Evolutionary conservation across 53 echinoderm and acorn worm species (phyloP).

Genomic region (Luidia sarsii): DNA sequence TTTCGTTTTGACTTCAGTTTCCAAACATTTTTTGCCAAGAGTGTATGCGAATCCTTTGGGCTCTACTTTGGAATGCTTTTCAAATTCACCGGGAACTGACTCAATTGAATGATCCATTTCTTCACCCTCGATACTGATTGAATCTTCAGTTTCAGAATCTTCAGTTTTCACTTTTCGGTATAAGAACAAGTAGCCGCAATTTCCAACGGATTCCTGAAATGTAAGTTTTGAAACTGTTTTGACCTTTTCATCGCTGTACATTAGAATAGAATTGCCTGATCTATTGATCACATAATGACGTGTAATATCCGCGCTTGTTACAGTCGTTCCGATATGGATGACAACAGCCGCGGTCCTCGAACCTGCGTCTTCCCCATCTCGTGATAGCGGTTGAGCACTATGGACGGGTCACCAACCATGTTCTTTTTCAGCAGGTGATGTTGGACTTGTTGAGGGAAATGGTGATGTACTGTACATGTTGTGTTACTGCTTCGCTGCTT

Average conservation of each 20-base stretch:
- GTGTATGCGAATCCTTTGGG: not conserved
- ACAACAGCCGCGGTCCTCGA: not conserved
- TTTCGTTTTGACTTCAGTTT: not conserved
- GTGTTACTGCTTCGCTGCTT: not conserved
- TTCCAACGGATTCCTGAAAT: not conserved
- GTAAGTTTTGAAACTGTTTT: no score
- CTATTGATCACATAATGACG: not conserved
- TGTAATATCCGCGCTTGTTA: not conserved
- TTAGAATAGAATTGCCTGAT: not conserved
- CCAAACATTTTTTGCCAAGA: not conserved
- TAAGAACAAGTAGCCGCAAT: no score
- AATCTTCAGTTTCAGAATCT: not conserved
- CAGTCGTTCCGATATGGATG: no score
- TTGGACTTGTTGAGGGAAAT: no score
- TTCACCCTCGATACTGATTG: not conserved
- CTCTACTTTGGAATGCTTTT: not conserved
- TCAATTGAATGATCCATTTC: not conserved
- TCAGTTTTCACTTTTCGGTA: not conserved
- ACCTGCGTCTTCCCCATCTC: not conserved
- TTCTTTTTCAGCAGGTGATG: no score
- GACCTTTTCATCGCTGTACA: no score
- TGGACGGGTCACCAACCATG: no score
- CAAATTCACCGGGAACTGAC: not conserved
- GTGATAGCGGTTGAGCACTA: no score
- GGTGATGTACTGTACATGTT: no score